Conservation (phyloP, 2,888 invertebrate genomes). For the Octodonta nipae region DNA sequence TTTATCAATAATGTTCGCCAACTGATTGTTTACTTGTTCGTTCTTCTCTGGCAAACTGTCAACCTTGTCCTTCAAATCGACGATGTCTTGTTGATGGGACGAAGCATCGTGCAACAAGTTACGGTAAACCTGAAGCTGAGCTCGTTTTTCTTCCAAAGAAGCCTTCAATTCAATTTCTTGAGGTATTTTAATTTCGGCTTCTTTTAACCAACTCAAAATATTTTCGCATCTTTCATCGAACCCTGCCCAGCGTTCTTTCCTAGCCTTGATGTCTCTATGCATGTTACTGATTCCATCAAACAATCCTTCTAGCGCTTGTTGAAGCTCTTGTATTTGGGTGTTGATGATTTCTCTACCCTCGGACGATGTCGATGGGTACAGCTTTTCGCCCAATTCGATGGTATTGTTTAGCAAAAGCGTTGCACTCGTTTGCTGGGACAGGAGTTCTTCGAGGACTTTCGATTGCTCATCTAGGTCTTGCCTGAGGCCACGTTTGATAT, state of each 20-base stretch:
- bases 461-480: slow-evolving; percentile 58
- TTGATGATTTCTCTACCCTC: slow-evolving; percentile 79
- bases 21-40: slow-evolving; percentile 57
- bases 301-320: slow-evolving; percentile 65
- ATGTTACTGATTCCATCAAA: slow-evolving; percentile 67
- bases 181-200: slow-evolving; percentile 61
- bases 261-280: slow-evolving; percentile 69
- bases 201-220: slow-evolving; percentile 65
- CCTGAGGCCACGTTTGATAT: slow-evolving; percentile 48
- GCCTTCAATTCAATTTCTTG: slow-evolving; percentile 68
- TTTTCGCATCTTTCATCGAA: slow-evolving; percentile 75
- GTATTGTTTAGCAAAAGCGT: slow-evolving; percentile 67
- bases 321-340: slow-evolving; percentile 69
- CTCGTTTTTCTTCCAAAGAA: slow-evolving; percentile 81
- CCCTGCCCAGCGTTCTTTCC: slow-evolving; percentile 73
- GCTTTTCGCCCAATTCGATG: slow-evolving; percentile 75
- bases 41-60: slow-evolving; percentile 67
- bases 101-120: slow-evolving; percentile 69
- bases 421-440: slow-evolving; percentile 62
- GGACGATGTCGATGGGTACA: slow-evolving; percentile 71
- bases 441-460: slow-evolving; percentile 55
- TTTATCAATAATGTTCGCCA: slow-evolving; percentile 55
- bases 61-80: slow-evolving; percentile 66
- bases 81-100: slow-evolving; percentile 72
- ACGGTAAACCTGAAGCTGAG: slow-evolving; percentile 73